Conservation (phyloP, 2,113 vertebrate genomes). For the Cacatua alba region DNA sequence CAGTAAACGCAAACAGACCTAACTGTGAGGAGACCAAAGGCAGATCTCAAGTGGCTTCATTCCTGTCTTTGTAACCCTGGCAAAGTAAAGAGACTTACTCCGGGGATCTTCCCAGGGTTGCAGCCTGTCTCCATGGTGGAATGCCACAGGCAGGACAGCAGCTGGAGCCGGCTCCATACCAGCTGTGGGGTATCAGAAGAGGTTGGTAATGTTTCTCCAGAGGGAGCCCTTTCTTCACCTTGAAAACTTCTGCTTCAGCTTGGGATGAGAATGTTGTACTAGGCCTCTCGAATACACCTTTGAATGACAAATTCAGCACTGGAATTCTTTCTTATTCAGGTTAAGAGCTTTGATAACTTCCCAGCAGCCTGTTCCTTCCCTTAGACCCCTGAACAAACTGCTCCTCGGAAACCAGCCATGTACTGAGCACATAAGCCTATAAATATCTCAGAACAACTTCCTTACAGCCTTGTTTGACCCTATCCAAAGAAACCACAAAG, state of each 20-base stretch:
- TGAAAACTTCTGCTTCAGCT: neutral
- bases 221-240: conserved; percentile 25
- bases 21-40: neutral
- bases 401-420: neutral
- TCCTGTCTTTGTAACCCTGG: neutral
- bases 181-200: neutral
- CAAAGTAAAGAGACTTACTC: neutral
- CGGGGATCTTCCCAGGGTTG: neutral
- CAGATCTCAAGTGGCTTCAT: neutral
- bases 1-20: neutral
- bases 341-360: neutral
- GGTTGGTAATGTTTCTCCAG: neutral
- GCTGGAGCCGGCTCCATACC: neutral
- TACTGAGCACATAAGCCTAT: neutral
- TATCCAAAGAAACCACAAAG: neutral
- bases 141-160: neutral
- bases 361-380: neutral
- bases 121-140: neutral
- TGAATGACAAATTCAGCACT: neutral
- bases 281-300: neutral
- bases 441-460: neutral
- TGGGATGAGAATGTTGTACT: neutral
- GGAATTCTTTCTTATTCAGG: neutral
- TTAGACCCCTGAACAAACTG: neutral
- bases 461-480: neutral